Evolutionary conservation across 2,888 invertebrate species (phyloP).

Genomic region (Drosophila atroscutellata): DNA sequence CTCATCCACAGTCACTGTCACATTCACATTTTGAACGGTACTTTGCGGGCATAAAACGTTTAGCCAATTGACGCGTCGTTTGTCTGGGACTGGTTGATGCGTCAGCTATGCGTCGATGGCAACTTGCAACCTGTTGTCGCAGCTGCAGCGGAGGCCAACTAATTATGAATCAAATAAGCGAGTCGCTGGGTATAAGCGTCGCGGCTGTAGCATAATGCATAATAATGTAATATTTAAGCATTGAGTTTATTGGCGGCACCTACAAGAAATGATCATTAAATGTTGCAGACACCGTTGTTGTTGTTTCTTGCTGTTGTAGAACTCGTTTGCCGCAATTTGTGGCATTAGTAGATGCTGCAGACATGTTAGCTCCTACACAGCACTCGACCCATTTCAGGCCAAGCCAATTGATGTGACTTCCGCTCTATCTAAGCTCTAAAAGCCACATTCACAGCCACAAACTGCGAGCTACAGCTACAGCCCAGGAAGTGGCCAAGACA

Average conservation of each 20-base stretch:
- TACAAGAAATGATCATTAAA: constrained; percentile 77
- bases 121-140: constrained; percentile 63
- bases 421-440: constrained; percentile 46
- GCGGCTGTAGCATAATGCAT: constrained; percentile 51
- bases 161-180: constrained; percentile 75
- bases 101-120: constrained; percentile 37
- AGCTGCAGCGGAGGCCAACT: constrained; percentile 46
- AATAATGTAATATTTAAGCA: constrained; percentile 77
- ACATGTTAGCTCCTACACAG: constrained; percentile 64
- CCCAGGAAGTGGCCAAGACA: constrained; percentile 70
- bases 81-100: constrained; percentile 40
- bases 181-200: constrained; percentile 32
- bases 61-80: constrained; percentile 63
- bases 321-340: constrained; percentile 76
- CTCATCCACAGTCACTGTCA: constrained; percentile 21
- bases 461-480: constrained; percentile 6
- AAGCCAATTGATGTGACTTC: constrained; percentile 76
- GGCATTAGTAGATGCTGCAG: constrained; percentile 66
- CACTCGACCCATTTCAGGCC: constrained; percentile 54
- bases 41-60: constrained; percentile 73
- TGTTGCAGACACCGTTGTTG: constrained; percentile 45
- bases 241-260: constrained; percentile 78
- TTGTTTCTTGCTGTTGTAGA: constrained; percentile 25
- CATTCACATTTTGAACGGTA: constrained; percentile 70
- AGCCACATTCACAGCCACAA: constrained; percentile 32